These are phyloP conservation scores for Hydrocynus forskahlii DNA, from an alignment of 2,797 vertebrate species.

Conservation along the genomic window DNA sequence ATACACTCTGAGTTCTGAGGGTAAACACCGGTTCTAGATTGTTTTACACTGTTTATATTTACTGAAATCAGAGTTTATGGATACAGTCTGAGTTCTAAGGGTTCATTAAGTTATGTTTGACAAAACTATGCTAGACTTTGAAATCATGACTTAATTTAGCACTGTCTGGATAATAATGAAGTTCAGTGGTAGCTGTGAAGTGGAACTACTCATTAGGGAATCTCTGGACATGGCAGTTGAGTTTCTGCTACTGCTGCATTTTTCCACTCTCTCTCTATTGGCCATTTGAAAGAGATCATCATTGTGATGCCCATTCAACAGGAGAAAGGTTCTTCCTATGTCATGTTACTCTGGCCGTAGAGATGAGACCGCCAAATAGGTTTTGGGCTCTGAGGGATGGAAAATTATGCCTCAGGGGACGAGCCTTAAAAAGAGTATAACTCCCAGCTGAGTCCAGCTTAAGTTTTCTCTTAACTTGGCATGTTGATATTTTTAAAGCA, in stretches of 20 bases:
- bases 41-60: too few relatives aligned
- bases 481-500: slow-evolving; percentile 64
- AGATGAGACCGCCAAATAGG: slow-evolving; percentile 64
- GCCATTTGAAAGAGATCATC: not conserved
- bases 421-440: slow-evolving; percentile 71
- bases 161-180: not conserved
- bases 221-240: not conserved
- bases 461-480: slow-evolving; percentile 77
- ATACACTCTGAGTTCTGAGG: too few relatives aligned
- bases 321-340: slow-evolving; percentile 31
- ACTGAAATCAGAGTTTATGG: too few relatives aligned
- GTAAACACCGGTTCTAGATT: too few relatives aligned
- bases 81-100: too few relatives aligned
- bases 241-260: not conserved
- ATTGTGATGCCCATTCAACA: not conserved
- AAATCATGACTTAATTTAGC: not conserved
- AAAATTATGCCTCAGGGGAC: slow-evolving; percentile 76
- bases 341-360: slow-evolving; percentile 19
- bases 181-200: not conserved
- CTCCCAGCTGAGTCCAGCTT: slow-evolving; percentile 71
- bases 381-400: slow-evolving; percentile 75
- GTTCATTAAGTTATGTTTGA: too few relatives aligned
- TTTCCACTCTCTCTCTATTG: not conserved
- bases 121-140: too few relatives aligned
- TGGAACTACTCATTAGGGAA: not conserved